Base-by-base conservation (phyloP, 2,888 invertebrate genomes). In the Bibio marci region DNA sequence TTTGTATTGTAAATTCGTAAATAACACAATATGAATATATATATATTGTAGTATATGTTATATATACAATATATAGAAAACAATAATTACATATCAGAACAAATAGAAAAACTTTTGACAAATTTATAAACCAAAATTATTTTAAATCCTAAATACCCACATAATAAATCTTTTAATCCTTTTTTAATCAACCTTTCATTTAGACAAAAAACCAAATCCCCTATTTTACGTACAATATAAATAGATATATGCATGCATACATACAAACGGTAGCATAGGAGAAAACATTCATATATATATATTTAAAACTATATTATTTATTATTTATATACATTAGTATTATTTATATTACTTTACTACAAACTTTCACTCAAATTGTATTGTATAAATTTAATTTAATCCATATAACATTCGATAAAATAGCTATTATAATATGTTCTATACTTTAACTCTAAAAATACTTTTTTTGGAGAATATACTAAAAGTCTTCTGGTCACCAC, bases 151-250 rank as follows among this genome's bases (percentile, higher is more conserved):
- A 25, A 35, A 35, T 19, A 35, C 8, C 14, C 35, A n/a, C 25
- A 35, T 35, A 19, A 35, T 35, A 12, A 35, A 35, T 19, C 35
- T 13, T 35, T 25, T 35, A 35, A 35, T 35, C 35, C 26, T 8
- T 35, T 35, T 35, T 35, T 35, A 35, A 35, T 35, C 35, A 35
- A 35, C 35, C 33, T 17, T 33, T 33, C 33, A 33, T 33, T 33
- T 33, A 12, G 19, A 17, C 15, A 15, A 33, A 33, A 33, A 33
- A 33, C 33, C 33, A 33, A 33, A 33, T 19, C 18, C 33, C 33
- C 22, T 22, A 22, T 22, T 22, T 22, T 22, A 22, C 8, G 8
- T 22, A 22, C 22, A 22, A 6, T n/a, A n/a, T n/a, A n/a, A n/a
- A n/a, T n/a, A n/a, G n/a, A n/a, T n/a, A n/a, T n/a, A n/a, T n/a